Conservation (phyloP, 2,888 invertebrate genomes). For the Sphaerophoria rueppellii region DNA sequence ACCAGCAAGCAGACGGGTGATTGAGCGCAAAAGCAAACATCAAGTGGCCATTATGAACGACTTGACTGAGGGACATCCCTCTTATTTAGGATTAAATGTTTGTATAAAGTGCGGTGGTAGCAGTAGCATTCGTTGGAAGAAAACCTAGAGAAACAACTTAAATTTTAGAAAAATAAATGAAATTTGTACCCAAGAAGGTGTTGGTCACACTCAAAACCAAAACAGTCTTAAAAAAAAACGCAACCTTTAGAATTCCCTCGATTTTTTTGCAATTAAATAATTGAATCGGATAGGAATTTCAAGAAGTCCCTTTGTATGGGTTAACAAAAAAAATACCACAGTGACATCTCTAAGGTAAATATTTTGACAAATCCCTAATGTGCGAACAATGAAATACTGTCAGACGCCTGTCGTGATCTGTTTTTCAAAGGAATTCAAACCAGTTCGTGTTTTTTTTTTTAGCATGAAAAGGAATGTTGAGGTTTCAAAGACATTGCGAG, state of each 20-base stretch:
- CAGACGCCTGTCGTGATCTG: conserved; percentile 70
- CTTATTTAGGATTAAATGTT: conserved; percentile 38
- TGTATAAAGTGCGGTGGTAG: conserved; percentile 7
- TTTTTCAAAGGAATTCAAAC: conserved; percentile 49
- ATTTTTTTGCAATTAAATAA: conserved; percentile 12
- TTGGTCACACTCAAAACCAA: conserved; percentile 48
- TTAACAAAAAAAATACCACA: conserved; percentile 61
- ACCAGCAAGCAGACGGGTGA: conserved; percentile 26
- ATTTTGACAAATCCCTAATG: conserved; percentile 76
- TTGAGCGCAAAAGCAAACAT: conserved; percentile 68
- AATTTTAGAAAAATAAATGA: conserved; percentile 34
- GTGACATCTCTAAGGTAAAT: conserved; percentile 76
- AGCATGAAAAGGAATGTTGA: conserved; percentile 11
- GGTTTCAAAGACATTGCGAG: conserved; percentile 24
- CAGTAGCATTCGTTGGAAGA: neutral
- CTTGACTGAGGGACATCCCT: conserved; percentile 48
- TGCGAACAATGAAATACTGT: conserved; percentile 73
- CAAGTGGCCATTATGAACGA: conserved; percentile 65
- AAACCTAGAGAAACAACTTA: conserved; percentile 53
- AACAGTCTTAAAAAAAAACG: conserved; percentile 7
- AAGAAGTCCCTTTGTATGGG: conserved; percentile 35
- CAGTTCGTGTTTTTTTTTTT: neutral
- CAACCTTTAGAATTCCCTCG: conserved; percentile 20
- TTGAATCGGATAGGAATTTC: conserved; percentile 8
- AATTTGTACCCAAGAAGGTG: conserved; percentile 47